Evolutionary conservation across 2,797 vertebrate genomes (phyloP), one percentile per base, ranked within the genome.

Genomic region (Toxotes lorentzi): DNA sequence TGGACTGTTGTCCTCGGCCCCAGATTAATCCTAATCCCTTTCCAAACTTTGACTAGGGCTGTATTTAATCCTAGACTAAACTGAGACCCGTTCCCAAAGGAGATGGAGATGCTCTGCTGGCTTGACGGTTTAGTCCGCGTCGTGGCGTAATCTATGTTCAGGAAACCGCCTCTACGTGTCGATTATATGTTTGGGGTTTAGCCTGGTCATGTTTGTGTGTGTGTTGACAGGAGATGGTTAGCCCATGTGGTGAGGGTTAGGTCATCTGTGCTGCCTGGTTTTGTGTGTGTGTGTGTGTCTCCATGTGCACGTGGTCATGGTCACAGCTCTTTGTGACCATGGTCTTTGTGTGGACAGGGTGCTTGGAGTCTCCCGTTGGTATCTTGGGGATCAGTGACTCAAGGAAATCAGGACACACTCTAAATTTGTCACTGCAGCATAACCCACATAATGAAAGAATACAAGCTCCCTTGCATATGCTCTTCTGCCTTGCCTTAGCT

Each of bases 381-480:
- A 82, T 94, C 94, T 88, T 88, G 92, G 93, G 93, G 91, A 95
- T 93, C 90, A 86, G 93, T 91, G 91, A 94, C 93, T 94, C 90
- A 89, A 94, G 85, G 91, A 95, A 95, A 95, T 95, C 94, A 95
- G 95, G 95, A 94, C 95, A 94, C 92, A 91, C 92, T 95, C 95
- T 95, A 95, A 94, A 95, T 95, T 94, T 95, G 94, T 95, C 94
- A 82, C 94, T 95, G 94, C 95, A 94, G 94, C 94, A 95, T 95
- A 95, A 95, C 95, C 95, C 94, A 95, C 94, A 95, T 96, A 94
- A 93, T 92, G 92, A 93, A 92, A 88, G 91, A 93, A 91, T 85
- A 91, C 93, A 92, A 87, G 82, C 85, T 78, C 77, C 74, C 81
- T 81, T 16, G 59, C 80, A 68, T 77, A 61, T 59, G 27, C 85